Conservation (phyloP, 2,888 invertebrate species). For the Erynnis tages region DNA sequence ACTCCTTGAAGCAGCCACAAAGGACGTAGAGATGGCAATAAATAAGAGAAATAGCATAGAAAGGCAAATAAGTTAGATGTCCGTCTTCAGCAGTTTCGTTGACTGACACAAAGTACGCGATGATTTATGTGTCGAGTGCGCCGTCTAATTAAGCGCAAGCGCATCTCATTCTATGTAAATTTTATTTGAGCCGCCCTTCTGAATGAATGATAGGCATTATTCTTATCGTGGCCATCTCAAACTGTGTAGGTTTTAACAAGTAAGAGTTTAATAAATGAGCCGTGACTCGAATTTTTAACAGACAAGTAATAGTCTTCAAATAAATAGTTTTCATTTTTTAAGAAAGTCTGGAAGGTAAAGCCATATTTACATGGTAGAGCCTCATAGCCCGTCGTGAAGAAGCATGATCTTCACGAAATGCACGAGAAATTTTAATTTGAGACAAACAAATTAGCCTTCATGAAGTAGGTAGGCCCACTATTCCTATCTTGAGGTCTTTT, state of each 20-base stretch:
- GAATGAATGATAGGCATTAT: constrained; percentile 38
- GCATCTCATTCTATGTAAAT: constrained; percentile 71
- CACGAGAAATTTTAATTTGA: background rate
- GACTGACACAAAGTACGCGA: constrained; percentile 53
- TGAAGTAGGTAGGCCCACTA: too few species aligned
- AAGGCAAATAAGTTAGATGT: constrained; percentile 39
- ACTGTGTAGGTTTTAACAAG: constrained; percentile 33
- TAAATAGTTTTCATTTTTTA: too few species aligned
- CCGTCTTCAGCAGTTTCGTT: constrained; percentile 36
- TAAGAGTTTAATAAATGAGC: constrained; percentile 10
- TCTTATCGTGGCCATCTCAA: constrained; percentile 35
- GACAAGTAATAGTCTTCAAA: background rate
- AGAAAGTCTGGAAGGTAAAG: too few species aligned
- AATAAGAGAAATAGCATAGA: constrained; percentile 38
- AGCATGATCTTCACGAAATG: too few species aligned
- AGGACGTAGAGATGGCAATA: constrained; percentile 37
- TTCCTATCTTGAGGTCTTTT: too few species aligned
- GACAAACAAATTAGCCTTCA: too few species aligned
- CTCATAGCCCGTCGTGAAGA: too few species aligned
- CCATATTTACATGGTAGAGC: too few species aligned
- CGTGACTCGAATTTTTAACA: background rate
- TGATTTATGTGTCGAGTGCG: constrained; percentile 59
- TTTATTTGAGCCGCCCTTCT: constrained; percentile 40
- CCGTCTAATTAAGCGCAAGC: constrained; percentile 65
- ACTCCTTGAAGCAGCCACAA: constrained; percentile 12